These are phyloP conservation scores for Drosophila bocqueti DNA, from an alignment of 1,140 invertebrate species.

Conservation along the genomic window DNA sequence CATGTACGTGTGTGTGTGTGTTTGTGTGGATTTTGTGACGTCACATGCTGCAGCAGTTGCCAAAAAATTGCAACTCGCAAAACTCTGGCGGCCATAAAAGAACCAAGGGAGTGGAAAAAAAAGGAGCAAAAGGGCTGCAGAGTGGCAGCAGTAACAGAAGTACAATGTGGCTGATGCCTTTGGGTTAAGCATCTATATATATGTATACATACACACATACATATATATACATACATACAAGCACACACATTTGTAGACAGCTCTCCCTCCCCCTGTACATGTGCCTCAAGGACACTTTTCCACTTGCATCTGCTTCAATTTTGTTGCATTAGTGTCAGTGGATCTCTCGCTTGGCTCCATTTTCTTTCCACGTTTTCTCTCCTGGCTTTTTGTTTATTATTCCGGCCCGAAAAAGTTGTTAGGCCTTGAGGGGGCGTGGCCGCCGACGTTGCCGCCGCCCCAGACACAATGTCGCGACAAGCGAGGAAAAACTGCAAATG, in stretches of 20 bases:
- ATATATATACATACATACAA: neutral
- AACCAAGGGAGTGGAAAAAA: conserved; percentile 4
- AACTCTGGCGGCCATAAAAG: conserved; percentile 74
- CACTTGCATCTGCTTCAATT: conserved; percentile 80
- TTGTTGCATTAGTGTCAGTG: conserved; percentile 77
- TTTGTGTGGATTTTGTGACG: conserved; percentile 39
- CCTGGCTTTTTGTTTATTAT: conserved; percentile 22
- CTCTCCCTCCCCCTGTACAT: conserved; percentile 1
- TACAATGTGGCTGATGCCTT: conserved; percentile 54
- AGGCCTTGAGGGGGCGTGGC: conserved; percentile 45
- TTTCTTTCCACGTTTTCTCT: neutral
- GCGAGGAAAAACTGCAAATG: conserved; percentile 44
- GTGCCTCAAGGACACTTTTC: conserved; percentile 74
- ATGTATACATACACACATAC: neutral
- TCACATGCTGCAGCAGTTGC: conserved; percentile 57
- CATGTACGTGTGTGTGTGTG: neutral
- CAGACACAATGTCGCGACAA: conserved; percentile 68
- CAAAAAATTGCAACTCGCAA: conserved; percentile 62
- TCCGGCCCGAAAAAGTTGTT: conserved; percentile 8
- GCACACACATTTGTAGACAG: neutral
- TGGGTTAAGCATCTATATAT: conserved; percentile 63
- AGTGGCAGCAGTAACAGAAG: conserved; percentile 24
- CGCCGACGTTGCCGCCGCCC: conserved; percentile 21
- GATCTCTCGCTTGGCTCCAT: conserved; percentile 11
- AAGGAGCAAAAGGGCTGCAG: neutral